Evolutionary conservation across 2,888 invertebrate species (phyloP).

Genomic region (Tanypteryx hageni): DNA sequence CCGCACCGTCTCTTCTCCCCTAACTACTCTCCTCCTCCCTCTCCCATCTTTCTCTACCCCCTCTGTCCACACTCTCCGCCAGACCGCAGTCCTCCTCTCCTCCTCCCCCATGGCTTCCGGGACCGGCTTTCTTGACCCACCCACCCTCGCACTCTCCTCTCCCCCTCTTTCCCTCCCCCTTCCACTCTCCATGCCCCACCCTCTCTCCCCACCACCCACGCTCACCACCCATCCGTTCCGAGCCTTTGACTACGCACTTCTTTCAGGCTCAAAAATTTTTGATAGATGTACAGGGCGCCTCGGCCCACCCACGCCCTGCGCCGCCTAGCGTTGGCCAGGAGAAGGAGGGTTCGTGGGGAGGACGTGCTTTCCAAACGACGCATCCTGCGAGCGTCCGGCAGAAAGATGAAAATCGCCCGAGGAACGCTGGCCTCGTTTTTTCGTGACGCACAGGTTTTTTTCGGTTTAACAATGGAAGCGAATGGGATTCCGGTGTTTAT

Average conservation of each 20-base stretch:
- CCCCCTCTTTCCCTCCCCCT: too few species aligned
- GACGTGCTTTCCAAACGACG: neutral
- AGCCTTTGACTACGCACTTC: neutral
- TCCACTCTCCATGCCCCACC: neutral
- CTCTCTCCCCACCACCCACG: neutral
- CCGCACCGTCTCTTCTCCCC: too few species aligned
- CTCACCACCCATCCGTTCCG: neutral
- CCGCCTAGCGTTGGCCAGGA: too few species aligned
- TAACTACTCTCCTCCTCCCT: too few species aligned
- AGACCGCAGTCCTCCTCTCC: too few species aligned
- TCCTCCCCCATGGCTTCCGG: too few species aligned
- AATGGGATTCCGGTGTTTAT: neutral
- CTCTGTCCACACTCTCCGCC: too few species aligned
- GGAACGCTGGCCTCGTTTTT: neutral
- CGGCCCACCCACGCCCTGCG: neutral
- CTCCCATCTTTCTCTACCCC: too few species aligned
- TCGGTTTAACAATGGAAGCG: neutral
- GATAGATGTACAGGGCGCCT: slow-evolving; percentile 6
- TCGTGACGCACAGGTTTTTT: neutral
- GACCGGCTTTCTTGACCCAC: too few species aligned
- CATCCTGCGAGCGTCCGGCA: neutral
- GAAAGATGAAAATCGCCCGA: neutral
- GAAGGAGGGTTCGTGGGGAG: neutral
- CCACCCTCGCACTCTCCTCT: too few species aligned
- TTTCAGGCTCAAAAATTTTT: neutral